Evolutionary conservation across 2,113 vertebrate genomes (phyloP), one percentile per base, ranked within the genome.

Genomic region (Sinocyclocheilus grahami): DNA sequence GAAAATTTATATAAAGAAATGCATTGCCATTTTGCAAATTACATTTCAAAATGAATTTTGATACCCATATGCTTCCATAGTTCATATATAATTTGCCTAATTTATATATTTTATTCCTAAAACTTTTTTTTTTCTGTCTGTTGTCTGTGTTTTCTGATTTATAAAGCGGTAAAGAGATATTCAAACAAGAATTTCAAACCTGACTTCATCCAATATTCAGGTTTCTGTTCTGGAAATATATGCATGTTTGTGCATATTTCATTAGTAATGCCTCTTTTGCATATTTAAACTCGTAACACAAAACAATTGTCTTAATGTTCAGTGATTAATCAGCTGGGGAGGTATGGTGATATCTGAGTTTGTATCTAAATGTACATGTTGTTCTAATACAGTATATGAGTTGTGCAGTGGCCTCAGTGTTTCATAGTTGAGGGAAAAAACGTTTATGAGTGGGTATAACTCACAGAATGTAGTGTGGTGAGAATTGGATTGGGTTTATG

Each of bases 401-500:
- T 27, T 24, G 11, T 76, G n/a, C 42, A 16, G 22, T 75, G 33
- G 42, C 42, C 42, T 42, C 11, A n/a, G 4, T 75, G 72, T 75
- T 75, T 46, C 39, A 24, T 42, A 39, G 16, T 71, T 39, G 67
- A 3, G 6, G 16, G 1, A 30, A 14, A 12, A 69, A 69, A 16
- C 3, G 6, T 18, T 69, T 39, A 71, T 22, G 18, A 72, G 20
- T 12, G 33, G 18, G 33, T 39, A 1, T 72, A 72, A 72, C 69
- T 72, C 69, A 12, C 71, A 51, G 72, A 48, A 16, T 48, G 42
- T 16, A 16, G 5, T 51, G n/a, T 30, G 11, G 63, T 83, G 65
- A 51, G 48, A 71, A 83, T 55, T 71, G 46, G 10, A 71, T 55
- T 27, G 46, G 81, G 81, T 14, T 55, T 37, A 8, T 82, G n/a